Base-by-base conservation (phyloP, 1,140 invertebrate species). In the Spodoptera frugiperda region DNA sequence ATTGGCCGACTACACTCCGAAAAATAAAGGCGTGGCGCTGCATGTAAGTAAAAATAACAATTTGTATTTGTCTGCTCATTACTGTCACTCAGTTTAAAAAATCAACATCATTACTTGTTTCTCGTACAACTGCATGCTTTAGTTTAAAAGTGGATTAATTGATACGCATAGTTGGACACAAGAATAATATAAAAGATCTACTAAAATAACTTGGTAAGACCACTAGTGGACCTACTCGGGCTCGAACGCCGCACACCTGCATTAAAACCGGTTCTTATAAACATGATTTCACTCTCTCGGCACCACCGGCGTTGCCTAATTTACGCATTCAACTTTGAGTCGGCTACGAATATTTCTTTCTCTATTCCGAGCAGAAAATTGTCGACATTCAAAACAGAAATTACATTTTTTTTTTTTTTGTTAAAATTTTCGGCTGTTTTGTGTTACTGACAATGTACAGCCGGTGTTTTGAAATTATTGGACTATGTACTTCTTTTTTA, bases 241-340 rank as follows among this genome's bases (percentile, higher is more conserved):
- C 19, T 59, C 61, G 77, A 63, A 78, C 77, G 80, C 77, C 78
- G 81, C 86, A 86, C 89, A 91, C 90, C 89, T 91, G 89, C 88
- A 87, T 85, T 76, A 61, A 84, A 90, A 93, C 89, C 84, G 86
- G 91, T 91, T 91, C 83, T 81, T 73, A 68, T 75, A 83, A 92
- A 89, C 88, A 89, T 85, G 87, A 89, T 91, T 93, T 91, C 89
- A 88, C 90, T 91, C 89, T 90, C 88, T 85, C 84, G 78, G 75
- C 87, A 82, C 81, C 82, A 84, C 76, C 79, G 82, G 77, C 80
- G 77, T 80, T 81, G 81, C 82, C 84, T 86, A 86, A 90, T 87
- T 87, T 87, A 85, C 79, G 76, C 70, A 86, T 79, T 79, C 73
- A 71, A 82, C 39, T 73, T 74, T 75, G 15, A 71, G 21, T n/a